phyloP scores from a whole-genome alignment of 2,113 vertebrate genomes.

The Anas platyrhynchos region DNA sequence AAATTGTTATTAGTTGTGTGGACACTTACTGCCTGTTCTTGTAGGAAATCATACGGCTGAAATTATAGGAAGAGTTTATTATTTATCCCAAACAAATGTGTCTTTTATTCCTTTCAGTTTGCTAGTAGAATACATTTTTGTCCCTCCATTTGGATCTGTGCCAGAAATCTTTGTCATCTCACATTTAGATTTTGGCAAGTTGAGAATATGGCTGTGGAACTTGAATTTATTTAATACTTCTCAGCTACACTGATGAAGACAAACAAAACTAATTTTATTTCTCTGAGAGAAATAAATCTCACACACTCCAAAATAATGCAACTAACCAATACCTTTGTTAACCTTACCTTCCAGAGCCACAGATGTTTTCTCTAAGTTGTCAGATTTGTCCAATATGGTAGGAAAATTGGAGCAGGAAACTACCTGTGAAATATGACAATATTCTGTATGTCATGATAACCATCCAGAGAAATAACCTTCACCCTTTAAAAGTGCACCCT shows the following conservation, averaged over 20 bases:
- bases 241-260: background rate
- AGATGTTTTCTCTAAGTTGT: conserved; percentile 31
- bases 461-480: background rate
- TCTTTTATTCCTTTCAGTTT: background rate
- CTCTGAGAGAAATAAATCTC: conserved; percentile 3
- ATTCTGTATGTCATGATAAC: background rate
- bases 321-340: background rate
- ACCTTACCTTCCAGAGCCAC: background rate
- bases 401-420: conserved; percentile 1
- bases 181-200: background rate
- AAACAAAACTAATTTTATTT: conserved; percentile 50
- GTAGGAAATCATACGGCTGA: background rate
- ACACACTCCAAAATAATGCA: background rate
- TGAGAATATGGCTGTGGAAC: background rate
- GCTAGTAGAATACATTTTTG: background rate
- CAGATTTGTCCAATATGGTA: conserved; percentile 18
- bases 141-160: background rate
- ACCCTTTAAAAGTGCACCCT: background rate
- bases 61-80: background rate
- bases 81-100: background rate
- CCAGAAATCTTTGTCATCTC: background rate
- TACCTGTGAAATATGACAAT: background rate
- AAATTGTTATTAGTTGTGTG: background rate
- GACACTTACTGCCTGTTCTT: background rate
- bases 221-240: background rate